These are phyloP conservation scores for Tetragnatha montana DNA, from an alignment of 2,888 invertebrate genomes.

Conservation along the genomic window DNA sequence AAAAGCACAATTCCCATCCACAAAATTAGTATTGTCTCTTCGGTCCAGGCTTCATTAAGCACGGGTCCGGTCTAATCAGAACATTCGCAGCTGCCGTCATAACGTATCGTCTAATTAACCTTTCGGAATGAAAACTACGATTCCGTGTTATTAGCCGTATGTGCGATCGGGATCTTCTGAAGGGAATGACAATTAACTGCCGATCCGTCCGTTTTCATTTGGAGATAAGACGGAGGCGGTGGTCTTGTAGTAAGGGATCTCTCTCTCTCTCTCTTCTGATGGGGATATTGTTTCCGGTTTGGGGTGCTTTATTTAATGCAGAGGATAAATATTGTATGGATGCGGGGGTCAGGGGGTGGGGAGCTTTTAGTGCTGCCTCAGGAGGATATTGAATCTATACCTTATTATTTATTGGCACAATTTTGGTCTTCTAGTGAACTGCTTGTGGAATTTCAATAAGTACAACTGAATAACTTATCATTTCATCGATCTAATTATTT, in stretches of 20 bases:
- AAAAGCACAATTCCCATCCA: constrained; percentile 22
- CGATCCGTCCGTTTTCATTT: constrained; percentile 46
- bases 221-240: constrained; percentile 26
- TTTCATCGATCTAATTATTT: too few species aligned
- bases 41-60: constrained; percentile 29
- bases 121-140: constrained; percentile 50
- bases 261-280: background rate
- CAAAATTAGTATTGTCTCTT: constrained; percentile 22
- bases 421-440: too few species aligned
- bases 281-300: constrained; percentile 20
- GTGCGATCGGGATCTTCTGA: constrained; percentile 15
- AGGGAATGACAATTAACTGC: constrained; percentile 44
- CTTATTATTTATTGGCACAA: too few species aligned
- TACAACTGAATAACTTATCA: too few species aligned
- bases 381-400: too few species aligned
- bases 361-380: too few species aligned
- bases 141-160: constrained; percentile 34
- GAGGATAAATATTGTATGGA: background rate
- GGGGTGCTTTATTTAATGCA: constrained; percentile 40
- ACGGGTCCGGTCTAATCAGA: constrained; percentile 41
- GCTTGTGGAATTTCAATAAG: too few species aligned
- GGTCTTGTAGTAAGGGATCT: constrained; percentile 45
- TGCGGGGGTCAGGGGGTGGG: background rate
- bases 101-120: constrained; percentile 63
- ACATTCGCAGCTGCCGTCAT: constrained; percentile 55